Evolutionary conservation across 2,113 vertebrate genomes (phyloP), one percentile per base, ranked within the genome.

Genomic region (Thymallus thymallus): DNA sequence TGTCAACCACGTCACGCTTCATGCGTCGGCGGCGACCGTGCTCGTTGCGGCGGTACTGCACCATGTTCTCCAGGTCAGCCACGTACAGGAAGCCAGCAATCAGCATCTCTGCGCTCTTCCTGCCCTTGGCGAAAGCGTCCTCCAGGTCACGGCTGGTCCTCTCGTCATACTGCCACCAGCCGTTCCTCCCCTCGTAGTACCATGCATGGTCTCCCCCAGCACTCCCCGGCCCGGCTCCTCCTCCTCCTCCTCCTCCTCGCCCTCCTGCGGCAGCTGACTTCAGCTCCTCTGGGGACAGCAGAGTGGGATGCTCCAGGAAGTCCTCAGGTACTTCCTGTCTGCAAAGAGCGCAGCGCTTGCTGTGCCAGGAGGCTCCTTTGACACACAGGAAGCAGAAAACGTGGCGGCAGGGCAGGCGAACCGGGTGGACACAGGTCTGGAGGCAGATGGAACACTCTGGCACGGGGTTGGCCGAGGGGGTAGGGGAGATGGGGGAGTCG

Each of bases 161-260:
- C 86, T 98, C 97, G 48, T 98, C 97, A 12, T 98, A 99, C 88
- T 98, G 97, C 97, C 97, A 99, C 97, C 97, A 99, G 71, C 97
- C 97, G 29, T 98, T 98, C 82, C 95, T 94, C 29, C 97, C 97
- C 90, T 98, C 96, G 6, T 99, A 98, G 91, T 98, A 99, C 96
- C 97, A 98, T 0, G 96, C 95, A 6, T 96, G 93, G 74, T 96
- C 96, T 41, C 90, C 90, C 45, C 94, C 93, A 83, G 90, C 84
- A 18, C 92, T 92, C 0, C 35, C 76, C 0, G 62, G 13, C 23
- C 93, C 94, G 22, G 94, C 93, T 32, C 94, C 87, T 10, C 92
- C 93, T 76, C 92, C 91, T 71, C 94, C 90, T 2, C 92, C 91
- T 0, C n/a, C n/a, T 10, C 92, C 93, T 76, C 92, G 92, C 71